A percentile compares a stretch with the other conserved stretches of the same genome.
Conservation (phyloP, 1,140 invertebrate species). For the Ceratosolen fusciceps region DNA sequence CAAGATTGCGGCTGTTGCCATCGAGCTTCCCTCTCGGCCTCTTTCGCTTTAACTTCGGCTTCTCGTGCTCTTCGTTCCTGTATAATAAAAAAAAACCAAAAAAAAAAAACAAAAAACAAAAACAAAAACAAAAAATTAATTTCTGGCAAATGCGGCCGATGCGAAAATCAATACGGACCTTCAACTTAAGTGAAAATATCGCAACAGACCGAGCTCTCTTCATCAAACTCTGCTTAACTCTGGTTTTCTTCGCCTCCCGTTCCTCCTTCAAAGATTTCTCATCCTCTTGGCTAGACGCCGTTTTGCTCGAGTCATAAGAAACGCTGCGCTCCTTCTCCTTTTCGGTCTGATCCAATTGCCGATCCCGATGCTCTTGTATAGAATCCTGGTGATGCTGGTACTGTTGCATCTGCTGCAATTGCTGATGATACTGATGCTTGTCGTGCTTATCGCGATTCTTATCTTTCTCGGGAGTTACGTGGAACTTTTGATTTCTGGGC, state of each 20-base stretch:
- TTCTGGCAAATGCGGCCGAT: too few species aligned
- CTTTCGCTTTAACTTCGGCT: constrained; percentile 76
- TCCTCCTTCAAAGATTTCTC: constrained; percentile 72
- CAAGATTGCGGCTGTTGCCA: constrained; percentile 75
- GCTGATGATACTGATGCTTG: constrained; percentile 54
- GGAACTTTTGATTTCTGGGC: constrained; percentile 66
- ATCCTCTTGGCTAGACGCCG: constrained; percentile 73
- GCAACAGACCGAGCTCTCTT: constrained; percentile 86
- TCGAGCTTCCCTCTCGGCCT: constrained; percentile 65
- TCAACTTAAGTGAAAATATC: constrained; percentile 85
- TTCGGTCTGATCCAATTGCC: constrained; percentile 54
- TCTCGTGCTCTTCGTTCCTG: constrained; percentile 80
- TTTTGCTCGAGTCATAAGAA: constrained; percentile 72
- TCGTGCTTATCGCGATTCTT: constrained; percentile 61
- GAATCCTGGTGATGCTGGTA: constrained; percentile 51
- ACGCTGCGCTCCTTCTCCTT: constrained; percentile 60
- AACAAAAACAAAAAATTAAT: too few species aligned
- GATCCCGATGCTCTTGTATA: constrained; percentile 56
- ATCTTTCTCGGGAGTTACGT: constrained; percentile 67
- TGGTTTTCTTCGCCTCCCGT: constrained; percentile 77
- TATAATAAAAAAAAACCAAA: not conserved
- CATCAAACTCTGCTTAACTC: constrained; percentile 81
- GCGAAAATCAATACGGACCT: constrained; percentile 58
- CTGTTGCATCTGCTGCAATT: constrained; percentile 52
- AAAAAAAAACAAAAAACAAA: too few species aligned